Evolutionary conservation across 2,113 vertebrate genomes (phyloP), one percentile per base, ranked within the genome.

Genomic region (Gulo gulo): DNA sequence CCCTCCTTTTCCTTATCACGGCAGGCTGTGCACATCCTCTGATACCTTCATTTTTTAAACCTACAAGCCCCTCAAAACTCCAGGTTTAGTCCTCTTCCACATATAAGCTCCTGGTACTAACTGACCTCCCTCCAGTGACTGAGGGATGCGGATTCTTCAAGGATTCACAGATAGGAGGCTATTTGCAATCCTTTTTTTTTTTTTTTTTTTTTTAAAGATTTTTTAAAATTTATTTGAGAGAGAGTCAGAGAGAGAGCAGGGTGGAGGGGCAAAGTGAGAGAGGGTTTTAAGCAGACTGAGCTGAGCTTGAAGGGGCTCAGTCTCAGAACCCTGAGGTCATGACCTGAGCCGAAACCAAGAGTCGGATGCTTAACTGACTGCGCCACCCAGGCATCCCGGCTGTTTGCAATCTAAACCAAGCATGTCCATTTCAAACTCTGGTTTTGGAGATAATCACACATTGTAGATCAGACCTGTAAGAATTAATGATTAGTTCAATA

Each of bases 111-210:
- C 73, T 50, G 34, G 34, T 81, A 73, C 73, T 85, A 65, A 73
- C 36, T 47, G 39, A 63, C 26, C 24, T 67, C 80, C 52, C 34
- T 80, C 61, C 57, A 63, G 34, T 74, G 31, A 84, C 16, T 71
- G 79, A 96, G 80, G 52, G 76, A n/a, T 83, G 42, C 59, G 81
- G 85, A 93, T 29, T 90, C 45, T 73, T 88, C 80, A 85, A 82
- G 63, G 59, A 74, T 59, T 92, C 36, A 78, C 67, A 79, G 81
- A 61, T 94, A 92, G 18, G 34, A 93, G 36, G 73, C 59, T 82
- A 55, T 61, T 79, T 88, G 34, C 59, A 65, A 34, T 63, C 57
- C 2, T 21, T 31, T 23, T 59, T 59, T 59, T 59, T 59, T 39
- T 39, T 39, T 39, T 39, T n/a, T n/a, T n/a, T n/a, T 59, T 59